Conservation (phyloP, 2,797 vertebrate genomes). For the Varecia variegata region DNA sequence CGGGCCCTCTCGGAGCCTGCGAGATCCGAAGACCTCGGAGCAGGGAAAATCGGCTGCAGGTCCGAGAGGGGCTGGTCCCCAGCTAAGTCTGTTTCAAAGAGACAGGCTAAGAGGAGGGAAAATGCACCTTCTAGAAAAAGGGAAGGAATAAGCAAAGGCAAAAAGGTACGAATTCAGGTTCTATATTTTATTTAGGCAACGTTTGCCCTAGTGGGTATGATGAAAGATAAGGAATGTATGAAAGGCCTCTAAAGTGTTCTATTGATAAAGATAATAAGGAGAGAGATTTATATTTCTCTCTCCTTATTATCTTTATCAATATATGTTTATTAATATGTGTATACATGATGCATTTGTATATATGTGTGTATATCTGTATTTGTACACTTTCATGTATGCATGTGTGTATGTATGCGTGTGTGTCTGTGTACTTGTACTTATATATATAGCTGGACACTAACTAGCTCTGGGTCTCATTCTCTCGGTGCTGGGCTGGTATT, state of each 20-base stretch:
- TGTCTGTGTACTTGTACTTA: rapidly evolving
- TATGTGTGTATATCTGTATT: too few relatives aligned
- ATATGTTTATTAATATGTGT: too few relatives aligned
- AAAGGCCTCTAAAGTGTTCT: background rate
- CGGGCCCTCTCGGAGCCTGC: background rate
- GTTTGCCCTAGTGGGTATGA: background rate
- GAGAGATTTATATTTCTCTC: background rate
- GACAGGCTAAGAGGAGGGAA: background rate
- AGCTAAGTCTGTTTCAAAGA: background rate
- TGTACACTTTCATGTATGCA: too few relatives aligned
- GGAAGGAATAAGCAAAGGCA: background rate
- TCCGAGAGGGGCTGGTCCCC: rapidly evolving
- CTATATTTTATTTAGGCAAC: background rate
- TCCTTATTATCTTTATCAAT: background rate
- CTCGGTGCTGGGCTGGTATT: background rate
- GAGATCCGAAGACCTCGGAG: background rate
- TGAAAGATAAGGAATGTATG: background rate
- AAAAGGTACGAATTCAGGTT: background rate
- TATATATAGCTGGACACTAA: background rate
- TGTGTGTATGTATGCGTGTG: background rate
- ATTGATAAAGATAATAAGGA: background rate
- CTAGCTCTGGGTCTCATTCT: background rate
- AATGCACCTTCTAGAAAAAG: background rate
- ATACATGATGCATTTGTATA: background rate
- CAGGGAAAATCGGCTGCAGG: rapidly evolving